These are phyloP conservation scores for Pachydiplax longipennis DNA, from an alignment of 2,888 invertebrate species.

Conservation along the genomic window DNA sequence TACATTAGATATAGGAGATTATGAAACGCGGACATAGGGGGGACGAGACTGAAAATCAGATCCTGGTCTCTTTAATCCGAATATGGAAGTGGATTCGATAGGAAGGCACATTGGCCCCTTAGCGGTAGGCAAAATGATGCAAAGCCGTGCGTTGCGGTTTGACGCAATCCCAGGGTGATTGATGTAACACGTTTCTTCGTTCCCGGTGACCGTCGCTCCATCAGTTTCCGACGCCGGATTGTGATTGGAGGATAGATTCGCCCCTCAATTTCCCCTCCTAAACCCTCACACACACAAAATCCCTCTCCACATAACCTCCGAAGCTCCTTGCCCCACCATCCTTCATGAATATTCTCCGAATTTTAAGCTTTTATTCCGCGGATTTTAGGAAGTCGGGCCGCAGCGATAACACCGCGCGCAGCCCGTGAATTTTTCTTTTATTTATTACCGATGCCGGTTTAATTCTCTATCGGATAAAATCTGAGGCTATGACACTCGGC, in stretches of 20 bases:
- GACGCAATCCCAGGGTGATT: not conserved
- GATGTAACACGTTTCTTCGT: not conserved
- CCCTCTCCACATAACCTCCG: not conserved
- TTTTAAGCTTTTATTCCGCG: not conserved
- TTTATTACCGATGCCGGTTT: not conserved
- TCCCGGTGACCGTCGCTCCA: not conserved
- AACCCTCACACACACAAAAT: not conserved
- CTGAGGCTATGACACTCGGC: not conserved
- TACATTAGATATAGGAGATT: too few relatives aligned
- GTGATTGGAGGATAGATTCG: not conserved
- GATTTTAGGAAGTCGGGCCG: not conserved
- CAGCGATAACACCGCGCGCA: not conserved
- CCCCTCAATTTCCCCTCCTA: not conserved
- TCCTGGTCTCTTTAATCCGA: not conserved
- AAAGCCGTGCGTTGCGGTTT: not conserved
- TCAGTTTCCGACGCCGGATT: not conserved
- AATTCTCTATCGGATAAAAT: slow-evolving; percentile 24
- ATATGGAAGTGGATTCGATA: not conserved
- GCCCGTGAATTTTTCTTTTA: not conserved
- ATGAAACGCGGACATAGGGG: too few relatives aligned
- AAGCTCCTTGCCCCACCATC: not conserved
- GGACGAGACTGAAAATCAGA: not conserved
- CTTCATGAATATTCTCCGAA: slow-evolving; percentile 32
- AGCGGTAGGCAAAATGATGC: not conserved
- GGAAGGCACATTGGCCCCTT: not conserved